Conservation (phyloP, 2,888 invertebrate species). For the Gymnoscelis rufifasciata region DNA sequence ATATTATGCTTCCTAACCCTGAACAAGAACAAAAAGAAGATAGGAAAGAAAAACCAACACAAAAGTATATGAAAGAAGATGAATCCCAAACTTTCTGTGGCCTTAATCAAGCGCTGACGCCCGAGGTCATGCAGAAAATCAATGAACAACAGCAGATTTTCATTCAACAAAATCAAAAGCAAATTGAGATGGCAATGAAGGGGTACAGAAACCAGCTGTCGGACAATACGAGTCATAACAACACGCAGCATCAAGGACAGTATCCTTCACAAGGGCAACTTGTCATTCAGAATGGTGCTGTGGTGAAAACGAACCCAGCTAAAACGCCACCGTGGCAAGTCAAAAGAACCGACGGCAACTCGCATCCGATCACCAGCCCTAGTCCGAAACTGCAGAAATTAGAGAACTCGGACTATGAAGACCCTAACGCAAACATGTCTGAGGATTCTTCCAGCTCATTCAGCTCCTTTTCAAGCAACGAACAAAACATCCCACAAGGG, state of each 20-base stretch:
- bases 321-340: constrained; percentile 82
- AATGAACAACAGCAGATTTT: constrained; percentile 79
- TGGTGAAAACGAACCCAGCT: constrained; percentile 71
- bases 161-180: constrained; percentile 76
- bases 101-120: constrained; percentile 67
- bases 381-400: constrained; percentile 56
- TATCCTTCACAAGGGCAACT: constrained; percentile 63
- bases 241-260: constrained; percentile 50
- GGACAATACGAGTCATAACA: constrained; percentile 55
- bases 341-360: constrained; percentile 55
- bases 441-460: constrained; percentile 58
- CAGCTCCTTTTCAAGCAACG: constrained; percentile 54
- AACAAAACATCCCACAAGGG: constrained; percentile 63
- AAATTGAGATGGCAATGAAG: constrained; percentile 76
- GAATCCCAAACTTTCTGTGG: constrained; percentile 71
- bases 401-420: constrained; percentile 61
- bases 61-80: constrained; percentile 56
- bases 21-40: constrained; percentile 55
- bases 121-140: constrained; percentile 77
- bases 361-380: constrained; percentile 52
- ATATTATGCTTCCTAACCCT: constrained; percentile 34
- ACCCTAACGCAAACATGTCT: constrained; percentile 52
- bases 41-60: constrained; percentile 46
- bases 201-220: constrained; percentile 62
- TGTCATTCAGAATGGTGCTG: constrained; percentile 70